Conservation (phyloP, 2,888 invertebrate genomes). For the Horisme vitalbata region DNA sequence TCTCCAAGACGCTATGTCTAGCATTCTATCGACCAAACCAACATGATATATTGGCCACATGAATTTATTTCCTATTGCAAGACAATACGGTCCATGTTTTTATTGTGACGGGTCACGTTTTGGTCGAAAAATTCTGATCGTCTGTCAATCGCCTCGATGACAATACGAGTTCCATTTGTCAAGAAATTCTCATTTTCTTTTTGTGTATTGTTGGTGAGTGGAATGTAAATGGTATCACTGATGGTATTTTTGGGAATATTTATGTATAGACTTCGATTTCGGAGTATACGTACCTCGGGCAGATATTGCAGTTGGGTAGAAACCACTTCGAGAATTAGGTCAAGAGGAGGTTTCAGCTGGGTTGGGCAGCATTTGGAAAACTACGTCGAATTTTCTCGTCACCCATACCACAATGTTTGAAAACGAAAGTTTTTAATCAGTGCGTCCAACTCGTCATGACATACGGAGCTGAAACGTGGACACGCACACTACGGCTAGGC, state of each 20-base stretch:
- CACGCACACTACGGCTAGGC: no score
- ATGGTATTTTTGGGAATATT: constrained; percentile 11
- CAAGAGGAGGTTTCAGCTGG: no score
- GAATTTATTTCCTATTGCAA: constrained; percentile 9
- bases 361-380: no score
- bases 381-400: no score
- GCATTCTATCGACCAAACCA: constrained; percentile 18
- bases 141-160: constrained; percentile 39
- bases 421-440: no score
- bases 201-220: constrained; percentile 25
- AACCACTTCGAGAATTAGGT: no score
- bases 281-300: no score
- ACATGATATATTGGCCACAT: constrained; percentile 4
- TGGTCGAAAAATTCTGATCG: constrained; percentile 30
- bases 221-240: constrained; percentile 21
- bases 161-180: constrained; percentile 41
- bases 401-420: no score
- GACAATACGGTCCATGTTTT: constrained; percentile 1
- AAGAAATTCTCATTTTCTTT: constrained; percentile 35
- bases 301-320: no score
- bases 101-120: constrained; percentile 11
- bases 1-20: constrained; percentile 24
- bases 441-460: no score
- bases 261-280: neutral
- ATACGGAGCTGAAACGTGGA: no score